A percentile compares a stretch with the other conserved stretches of the same genome.
Evolutionary conservation across 1,140 invertebrate species (phyloP).

Genomic region (Linepithema humile): DNA sequence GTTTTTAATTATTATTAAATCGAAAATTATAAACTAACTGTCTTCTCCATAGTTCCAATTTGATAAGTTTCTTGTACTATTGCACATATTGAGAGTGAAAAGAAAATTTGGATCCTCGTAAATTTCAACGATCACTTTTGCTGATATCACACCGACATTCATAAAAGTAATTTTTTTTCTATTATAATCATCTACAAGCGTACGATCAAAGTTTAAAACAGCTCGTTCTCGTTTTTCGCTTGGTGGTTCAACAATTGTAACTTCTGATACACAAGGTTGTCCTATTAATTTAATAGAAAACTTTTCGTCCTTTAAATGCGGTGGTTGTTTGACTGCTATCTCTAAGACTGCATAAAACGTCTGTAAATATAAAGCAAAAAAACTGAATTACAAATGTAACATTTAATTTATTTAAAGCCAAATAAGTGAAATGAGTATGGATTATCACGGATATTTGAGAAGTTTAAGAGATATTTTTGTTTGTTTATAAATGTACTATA

Average conservation of each 20-base stretch:
- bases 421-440: too few relatives aligned
- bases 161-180: conserved; percentile 61
- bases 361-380: conserved; percentile 52
- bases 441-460: too few relatives aligned
- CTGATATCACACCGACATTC: conserved; percentile 72
- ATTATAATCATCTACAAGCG: conserved; percentile 60
- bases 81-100: conserved; percentile 40
- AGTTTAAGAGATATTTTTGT: too few relatives aligned
- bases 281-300: conserved; percentile 72
- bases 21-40: neutral
- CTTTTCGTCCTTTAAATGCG: conserved; percentile 55
- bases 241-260: conserved; percentile 70
- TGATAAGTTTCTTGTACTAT: neutral
- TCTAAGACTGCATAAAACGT: conserved; percentile 66
- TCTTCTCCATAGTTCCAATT: neutral
- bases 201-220: conserved; percentile 69
- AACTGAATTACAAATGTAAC: neutral
- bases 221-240: conserved; percentile 22
- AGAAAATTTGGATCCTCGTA: conserved; percentile 52
- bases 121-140: conserved; percentile 71
- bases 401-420: neutral
- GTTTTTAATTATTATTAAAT: neutral
- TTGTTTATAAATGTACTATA: too few relatives aligned
- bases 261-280: conserved; percentile 76
- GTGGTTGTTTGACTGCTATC: conserved; percentile 63